Percentiles rank a stretch among this genome's conserved stretches.
Conservation (phyloP, 2,888 invertebrate species). For the Caenorhabditis angaria region DNA sequence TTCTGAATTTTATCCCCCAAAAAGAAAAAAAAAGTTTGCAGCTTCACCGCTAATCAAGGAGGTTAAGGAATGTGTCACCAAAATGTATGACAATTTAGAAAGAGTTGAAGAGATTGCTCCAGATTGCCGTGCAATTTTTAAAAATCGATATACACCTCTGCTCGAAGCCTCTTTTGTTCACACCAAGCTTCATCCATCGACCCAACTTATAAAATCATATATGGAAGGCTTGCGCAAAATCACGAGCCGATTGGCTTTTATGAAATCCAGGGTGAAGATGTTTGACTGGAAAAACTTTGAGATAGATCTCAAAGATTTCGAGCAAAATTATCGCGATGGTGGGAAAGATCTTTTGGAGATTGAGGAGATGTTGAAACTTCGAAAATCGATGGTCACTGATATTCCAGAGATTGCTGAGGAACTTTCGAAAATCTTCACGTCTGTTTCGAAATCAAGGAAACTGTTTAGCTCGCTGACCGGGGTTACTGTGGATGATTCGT, state of each 20-base stretch:
- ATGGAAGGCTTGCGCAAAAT: constrained; percentile 32
- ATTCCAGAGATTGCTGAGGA: constrained; percentile 23
- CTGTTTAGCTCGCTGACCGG: constrained; percentile 27
- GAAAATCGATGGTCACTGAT: constrained; percentile 58
- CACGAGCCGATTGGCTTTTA: constrained; percentile 17
- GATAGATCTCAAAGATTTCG: constrained; percentile 57
- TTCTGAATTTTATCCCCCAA: background rate
- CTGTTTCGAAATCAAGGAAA: constrained; percentile 17
- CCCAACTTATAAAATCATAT: constrained; percentile 22
- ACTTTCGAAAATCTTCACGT: constrained; percentile 19
- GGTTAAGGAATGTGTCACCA: constrained; percentile 39
- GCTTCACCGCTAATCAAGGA: constrained; percentile 39
- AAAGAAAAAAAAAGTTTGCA: constrained; percentile 1
- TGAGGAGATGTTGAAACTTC: constrained; percentile 59
- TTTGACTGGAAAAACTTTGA: constrained; percentile 54
- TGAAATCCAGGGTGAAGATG: constrained; percentile 44
- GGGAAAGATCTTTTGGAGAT: constrained; percentile 58
- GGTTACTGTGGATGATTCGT: constrained; percentile 19
- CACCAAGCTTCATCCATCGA: constrained; percentile 26
- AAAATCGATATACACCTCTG: constrained; percentile 44
- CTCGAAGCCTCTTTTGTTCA: constrained; percentile 45
- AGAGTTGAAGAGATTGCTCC: constrained; percentile 36
- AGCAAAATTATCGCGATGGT: constrained; percentile 49
- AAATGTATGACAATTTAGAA: constrained; percentile 44
- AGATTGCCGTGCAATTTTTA: constrained; percentile 48